Conservation (phyloP, 2,797 vertebrate genomes). For the Hippopotamyrus pictus region DNA sequence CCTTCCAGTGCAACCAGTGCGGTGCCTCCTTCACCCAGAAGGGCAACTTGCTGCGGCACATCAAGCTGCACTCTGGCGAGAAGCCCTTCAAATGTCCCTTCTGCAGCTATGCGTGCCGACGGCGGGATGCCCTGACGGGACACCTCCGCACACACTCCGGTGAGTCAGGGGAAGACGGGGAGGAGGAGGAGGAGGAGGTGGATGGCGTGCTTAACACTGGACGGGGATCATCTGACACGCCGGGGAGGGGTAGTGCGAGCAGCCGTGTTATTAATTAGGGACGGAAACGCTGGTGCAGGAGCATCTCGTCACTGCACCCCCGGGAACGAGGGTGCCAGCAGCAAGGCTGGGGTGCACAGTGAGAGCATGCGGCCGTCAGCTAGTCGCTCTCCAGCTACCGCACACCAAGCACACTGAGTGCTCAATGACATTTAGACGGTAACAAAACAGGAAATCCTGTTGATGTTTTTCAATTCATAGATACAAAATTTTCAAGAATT, state of each 20-base stretch:
- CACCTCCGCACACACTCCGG: constrained; percentile 94
- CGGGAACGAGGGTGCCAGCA: background rate
- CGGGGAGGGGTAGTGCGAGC: background rate
- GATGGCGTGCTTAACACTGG: background rate
- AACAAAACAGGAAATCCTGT: constrained; percentile 26
- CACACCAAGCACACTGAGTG: background rate
- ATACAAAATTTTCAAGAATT: constrained; percentile 40
- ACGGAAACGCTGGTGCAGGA: background rate
- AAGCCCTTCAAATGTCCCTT: constrained; percentile 96
- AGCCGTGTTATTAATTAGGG: background rate
- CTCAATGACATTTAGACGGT: constrained; percentile 21
- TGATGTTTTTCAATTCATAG: constrained; percentile 52
- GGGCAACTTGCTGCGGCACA: constrained; percentile 90
- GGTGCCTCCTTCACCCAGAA: constrained; percentile 97
- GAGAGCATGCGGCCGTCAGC: background rate
- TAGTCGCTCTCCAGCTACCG: background rate
- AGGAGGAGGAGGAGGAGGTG: background rate
- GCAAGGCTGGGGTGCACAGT: background rate
- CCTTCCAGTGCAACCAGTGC: constrained; percentile 95
- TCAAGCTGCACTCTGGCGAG: constrained; percentile 94
- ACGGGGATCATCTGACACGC: background rate
- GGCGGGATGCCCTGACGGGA: constrained; percentile 85
- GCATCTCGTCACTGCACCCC: background rate
- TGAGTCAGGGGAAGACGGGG: constrained; percentile 47
- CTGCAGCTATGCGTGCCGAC: constrained; percentile 90